These are phyloP conservation scores for Engystomops pustulosus DNA, from an alignment of 2,113 vertebrate genomes.

Conservation along the genomic window DNA sequence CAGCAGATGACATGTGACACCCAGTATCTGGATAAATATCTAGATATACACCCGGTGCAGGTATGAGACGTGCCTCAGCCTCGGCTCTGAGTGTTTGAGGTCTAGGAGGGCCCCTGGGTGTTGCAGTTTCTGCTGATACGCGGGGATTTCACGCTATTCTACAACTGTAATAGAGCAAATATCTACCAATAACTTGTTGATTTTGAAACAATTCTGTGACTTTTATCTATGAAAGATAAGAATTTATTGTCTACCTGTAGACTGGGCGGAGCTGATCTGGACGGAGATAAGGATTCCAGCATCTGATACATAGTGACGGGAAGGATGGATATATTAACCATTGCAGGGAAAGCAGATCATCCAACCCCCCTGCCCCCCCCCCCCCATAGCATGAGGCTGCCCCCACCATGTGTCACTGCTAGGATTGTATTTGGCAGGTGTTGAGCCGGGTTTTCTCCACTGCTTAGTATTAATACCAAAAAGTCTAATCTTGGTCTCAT, in stretches of 20 bases:
- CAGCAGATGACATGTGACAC: background rate
- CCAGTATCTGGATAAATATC: too few species aligned
- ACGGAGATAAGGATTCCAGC: background rate
- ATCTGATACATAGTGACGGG: too few species aligned
- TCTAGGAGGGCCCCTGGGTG: slow-evolving; percentile 40
- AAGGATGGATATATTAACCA: too few species aligned
- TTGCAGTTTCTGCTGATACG: background rate
- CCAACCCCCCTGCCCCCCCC: too few species aligned
- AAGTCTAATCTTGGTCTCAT: too few species aligned
- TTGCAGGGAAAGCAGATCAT: too few species aligned
- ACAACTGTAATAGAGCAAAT: background rate
- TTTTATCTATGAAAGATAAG: background rate
- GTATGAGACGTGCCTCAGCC: background rate
- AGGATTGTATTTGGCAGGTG: too few species aligned
- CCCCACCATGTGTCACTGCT: too few species aligned
- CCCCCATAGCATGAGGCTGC: too few species aligned
- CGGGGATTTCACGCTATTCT: slow-evolving; percentile 2
- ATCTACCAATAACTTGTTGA: background rate
- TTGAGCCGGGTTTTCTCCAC: too few species aligned
- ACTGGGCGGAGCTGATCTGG: background rate
- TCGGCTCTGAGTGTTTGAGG: background rate
- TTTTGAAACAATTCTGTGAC: background rate
- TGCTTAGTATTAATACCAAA: too few species aligned
- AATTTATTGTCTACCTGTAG: background rate
- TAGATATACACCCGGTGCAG: too few species aligned